Conservation (phyloP, 2,888 invertebrate species). For the Caenorhabditis zanzibari region DNA sequence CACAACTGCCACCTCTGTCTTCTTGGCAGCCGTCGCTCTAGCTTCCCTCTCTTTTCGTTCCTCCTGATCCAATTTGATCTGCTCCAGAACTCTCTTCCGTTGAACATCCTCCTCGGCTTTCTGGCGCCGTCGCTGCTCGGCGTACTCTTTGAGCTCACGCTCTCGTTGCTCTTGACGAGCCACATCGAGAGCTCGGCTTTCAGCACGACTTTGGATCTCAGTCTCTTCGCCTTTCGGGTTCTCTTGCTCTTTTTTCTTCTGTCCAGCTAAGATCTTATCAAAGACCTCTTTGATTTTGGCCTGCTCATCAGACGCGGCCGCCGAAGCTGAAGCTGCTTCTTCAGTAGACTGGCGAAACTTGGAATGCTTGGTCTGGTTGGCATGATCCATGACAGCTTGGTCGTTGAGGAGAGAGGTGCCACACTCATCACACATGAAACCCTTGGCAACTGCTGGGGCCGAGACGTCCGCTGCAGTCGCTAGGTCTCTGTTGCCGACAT, state of each 20-base stretch:
- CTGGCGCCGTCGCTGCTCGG: conserved; percentile 2
- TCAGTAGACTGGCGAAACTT: background rate
- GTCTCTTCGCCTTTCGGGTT: background rate
- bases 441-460: background rate
- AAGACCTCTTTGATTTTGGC: background rate
- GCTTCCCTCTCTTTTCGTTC: background rate
- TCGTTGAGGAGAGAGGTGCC: background rate
- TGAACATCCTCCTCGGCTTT: background rate
- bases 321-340: background rate
- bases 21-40: background rate
- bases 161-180: background rate
- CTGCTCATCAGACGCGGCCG: background rate
- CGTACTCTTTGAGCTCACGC: background rate
- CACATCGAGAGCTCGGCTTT: background rate
- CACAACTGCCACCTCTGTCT: background rate
- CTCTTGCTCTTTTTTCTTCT: background rate
- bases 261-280: background rate
- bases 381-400: background rate
- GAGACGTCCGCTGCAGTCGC: background rate
- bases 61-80: conserved; percentile 25
- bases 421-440: conserved; percentile 19
- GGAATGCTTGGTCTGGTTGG: background rate
- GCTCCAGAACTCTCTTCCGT: background rate
- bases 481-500: background rate
- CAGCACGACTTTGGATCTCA: background rate